These are phyloP conservation scores for Perithous albicinctus DNA, from an alignment of 2,888 invertebrate species.

Conservation along the genomic window DNA sequence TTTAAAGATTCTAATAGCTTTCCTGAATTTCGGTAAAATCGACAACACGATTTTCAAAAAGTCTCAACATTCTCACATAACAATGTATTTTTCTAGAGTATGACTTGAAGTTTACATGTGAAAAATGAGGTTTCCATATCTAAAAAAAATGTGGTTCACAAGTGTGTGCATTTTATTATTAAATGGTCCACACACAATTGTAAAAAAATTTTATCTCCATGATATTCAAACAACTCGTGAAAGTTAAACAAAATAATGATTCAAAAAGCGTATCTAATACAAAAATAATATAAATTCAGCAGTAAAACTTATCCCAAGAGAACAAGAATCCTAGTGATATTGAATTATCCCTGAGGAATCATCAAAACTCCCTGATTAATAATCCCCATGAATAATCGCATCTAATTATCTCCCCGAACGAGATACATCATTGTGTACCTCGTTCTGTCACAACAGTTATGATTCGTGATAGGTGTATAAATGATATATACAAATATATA, in stretches of 20 bases:
- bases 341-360: background rate
- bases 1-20: too few species aligned
- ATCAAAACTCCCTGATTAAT: slow-evolving; percentile 1
- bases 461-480: slow-evolving; percentile 54
- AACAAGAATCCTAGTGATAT: background rate
- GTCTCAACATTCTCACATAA: too few species aligned
- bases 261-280: background rate
- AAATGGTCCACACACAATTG: too few species aligned
- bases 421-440: background rate
- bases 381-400: slow-evolving; percentile 31
- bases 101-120: too few species aligned
- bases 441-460: slow-evolving; percentile 52
- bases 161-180: too few species aligned
- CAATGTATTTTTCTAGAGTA: too few species aligned
- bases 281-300: background rate
- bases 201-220: too few species aligned
- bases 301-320: background rate
- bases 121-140: too few species aligned
- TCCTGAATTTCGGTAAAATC: too few species aligned
- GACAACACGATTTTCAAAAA: too few species aligned
- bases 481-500: too few species aligned
- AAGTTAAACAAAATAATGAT: background rate
- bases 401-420: slow-evolving; percentile 32
- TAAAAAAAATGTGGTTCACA: too few species aligned
- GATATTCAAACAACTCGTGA: background rate